Base-by-base conservation (phyloP, 2,797 vertebrate genomes). In the Semotilus atromaculatus region DNA sequence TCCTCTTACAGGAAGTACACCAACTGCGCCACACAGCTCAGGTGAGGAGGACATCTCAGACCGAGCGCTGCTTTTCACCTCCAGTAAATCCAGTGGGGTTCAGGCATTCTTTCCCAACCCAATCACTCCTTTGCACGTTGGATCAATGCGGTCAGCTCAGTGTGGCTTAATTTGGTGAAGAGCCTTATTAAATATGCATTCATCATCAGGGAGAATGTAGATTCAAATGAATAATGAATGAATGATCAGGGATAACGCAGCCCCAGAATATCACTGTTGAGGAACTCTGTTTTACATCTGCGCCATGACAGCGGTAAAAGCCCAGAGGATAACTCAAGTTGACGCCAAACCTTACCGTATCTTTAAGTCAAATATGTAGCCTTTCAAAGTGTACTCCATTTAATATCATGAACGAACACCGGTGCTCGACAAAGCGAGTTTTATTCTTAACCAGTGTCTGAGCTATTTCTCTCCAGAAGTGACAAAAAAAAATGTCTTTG, bases 1-100 rank as follows among this genome's bases (percentile, higher is more conserved):
- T 91, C 89, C 87, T 89, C 89, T 91, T 90, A 87, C 53, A 75
- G 31, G 87, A 91, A 92, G 34, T 89, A 74, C 71, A 67, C 21
- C 72, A 70, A 75, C 48, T 23, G 31, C 11, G 14, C 29, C 29
- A 11, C 70, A 81, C n/a, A 62, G 67, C 81, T 84, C 67, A 78
- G 38, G 76, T 36, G 75, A 66, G 78, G 40, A 48, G 75, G 29
- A 80, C 36, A 80, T 82, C 73, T 68, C 73, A 55, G 48, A 58
- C 16, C 0, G 26, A 53, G 72, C 6, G 45, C 29, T 21, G 70
- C 19, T 14, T 45, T 58, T 7, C 16, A 14, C 7, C 53, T 8
- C 18, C 60, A 16, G 60, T 38, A 68, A 23, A 68, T 68, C 19
- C 7, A 7, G 29, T 43, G 58, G 43, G 55, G 36, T 64, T 64